Evolutionary conservation across 2,888 invertebrate genomes (phyloP), one percentile per base, ranked within the genome.

Genomic region (Merodon equestris): DNA sequence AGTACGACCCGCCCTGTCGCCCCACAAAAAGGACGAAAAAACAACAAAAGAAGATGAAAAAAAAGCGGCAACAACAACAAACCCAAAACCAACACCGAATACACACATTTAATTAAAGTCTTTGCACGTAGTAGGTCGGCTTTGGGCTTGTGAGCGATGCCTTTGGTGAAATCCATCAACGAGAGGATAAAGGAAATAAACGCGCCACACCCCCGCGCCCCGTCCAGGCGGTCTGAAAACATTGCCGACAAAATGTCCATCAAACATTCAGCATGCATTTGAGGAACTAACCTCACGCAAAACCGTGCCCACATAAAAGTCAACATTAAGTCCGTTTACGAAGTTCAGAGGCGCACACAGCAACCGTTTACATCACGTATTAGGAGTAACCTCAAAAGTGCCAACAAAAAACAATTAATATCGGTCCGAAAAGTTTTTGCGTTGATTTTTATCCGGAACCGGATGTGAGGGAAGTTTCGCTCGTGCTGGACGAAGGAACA

Each of bases 341-440:
- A 63, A 72, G 61, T 44, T 63, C 57, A 67, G 57, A 67, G 56
- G 34, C 60, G 27, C 58, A 44, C 57, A 38, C 44, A 67, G 61
- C 51, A 64, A 58, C 53, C 61, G 56, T 54, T 71, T 63, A 58
- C 63, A 64, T 67, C 51, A 68, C 68, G 51, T 67, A 68, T 75
- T 63, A 75, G 61, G 19, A 44, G 54, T 15, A 73, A 67, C 76
- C 71, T 66, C 74, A 68, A 75, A 68, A 71, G 63, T 58, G 54
- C 61, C 47, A 72, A 72, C 54, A 71, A 61, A 77, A 77, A 77
- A 72, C 72, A 77, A 77, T 72, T 72, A 77, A 74, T 74, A 70
- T 74, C 38, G 68, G 68, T 54, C 58, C 54, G 54, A 66, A 68
- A 70, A 60, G 54, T 53, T 76, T 44, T 47, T n/a, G n/a, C 44